Percentiles rank a stretch among this genome's conserved stretches.
Evolutionary conservation across 2,797 vertebrate genomes (phyloP).

Genomic region (Coregonus sp.): DNA sequence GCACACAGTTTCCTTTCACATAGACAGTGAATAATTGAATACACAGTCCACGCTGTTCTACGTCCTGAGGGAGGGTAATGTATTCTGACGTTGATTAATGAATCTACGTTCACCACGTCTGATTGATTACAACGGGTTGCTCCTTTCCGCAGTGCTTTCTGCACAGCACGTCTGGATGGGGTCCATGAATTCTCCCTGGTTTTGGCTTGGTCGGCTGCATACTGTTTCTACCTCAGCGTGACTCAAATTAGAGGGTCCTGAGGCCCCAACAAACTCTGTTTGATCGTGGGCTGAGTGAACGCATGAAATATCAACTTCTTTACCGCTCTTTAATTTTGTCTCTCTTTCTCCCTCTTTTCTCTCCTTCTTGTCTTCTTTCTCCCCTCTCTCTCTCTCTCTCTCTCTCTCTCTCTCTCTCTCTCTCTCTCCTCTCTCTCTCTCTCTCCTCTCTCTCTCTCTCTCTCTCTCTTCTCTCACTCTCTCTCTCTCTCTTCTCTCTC

Average conservation of each 20-base stretch:
- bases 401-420: too few relatives aligned
- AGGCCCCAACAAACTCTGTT: neutral
- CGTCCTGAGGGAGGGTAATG: constrained; percentile 31
- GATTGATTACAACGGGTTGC: neutral
- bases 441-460: too few relatives aligned
- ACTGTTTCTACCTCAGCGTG: constrained; percentile 17
- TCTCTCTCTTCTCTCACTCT: too few relatives aligned
- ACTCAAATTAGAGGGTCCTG: constrained; percentile 14
- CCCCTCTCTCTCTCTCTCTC: too few relatives aligned
- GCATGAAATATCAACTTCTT: neutral
- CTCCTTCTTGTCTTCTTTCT: too few relatives aligned
- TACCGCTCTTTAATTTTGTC: neutral
- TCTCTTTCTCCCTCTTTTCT: neutral
- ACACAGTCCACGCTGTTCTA: constrained; percentile 29
- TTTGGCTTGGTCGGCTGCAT: constrained; percentile 12
- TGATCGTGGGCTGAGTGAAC: neutral
- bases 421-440: too few relatives aligned
- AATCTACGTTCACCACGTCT: neutral
- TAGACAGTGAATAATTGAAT: neutral
- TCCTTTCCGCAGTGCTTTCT: neutral
- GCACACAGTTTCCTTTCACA: neutral
- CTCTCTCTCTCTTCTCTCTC: too few relatives aligned
- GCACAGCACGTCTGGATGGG: constrained; percentile 24
- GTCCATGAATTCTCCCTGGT: constrained; percentile 17
- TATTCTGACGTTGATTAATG: constrained; percentile 40